phyloP scores from a whole-genome alignment of 2,797 vertebrate species.

The Lophius americanus region DNA sequence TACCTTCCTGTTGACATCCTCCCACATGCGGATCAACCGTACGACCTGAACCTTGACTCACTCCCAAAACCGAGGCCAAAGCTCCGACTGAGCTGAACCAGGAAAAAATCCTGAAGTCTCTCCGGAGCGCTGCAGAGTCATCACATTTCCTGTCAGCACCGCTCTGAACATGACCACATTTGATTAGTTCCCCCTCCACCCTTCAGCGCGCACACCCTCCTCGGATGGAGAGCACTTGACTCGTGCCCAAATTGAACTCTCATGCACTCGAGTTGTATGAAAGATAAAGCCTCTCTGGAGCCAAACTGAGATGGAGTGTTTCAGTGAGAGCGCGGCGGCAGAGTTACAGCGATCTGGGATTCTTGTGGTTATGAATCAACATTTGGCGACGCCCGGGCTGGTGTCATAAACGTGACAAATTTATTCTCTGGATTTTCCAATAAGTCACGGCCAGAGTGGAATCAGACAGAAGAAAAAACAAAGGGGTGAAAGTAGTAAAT shows the following conservation, averaged over 20 bases:
- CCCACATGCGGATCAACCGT: too few species aligned
- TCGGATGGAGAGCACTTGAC: constrained; percentile 77
- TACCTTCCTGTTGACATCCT: too few species aligned
- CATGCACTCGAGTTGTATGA: constrained; percentile 57
- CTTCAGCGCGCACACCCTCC: constrained; percentile 33
- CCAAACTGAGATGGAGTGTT: constrained; percentile 57
- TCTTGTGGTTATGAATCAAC: constrained; percentile 43
- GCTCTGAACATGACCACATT: constrained; percentile 60
- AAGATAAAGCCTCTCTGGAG: constrained; percentile 61
- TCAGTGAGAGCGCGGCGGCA: constrained; percentile 43
- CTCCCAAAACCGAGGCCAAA: constrained; percentile 20
- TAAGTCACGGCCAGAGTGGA: constrained; percentile 1
- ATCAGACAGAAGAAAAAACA: neutral
- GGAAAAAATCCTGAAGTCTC: constrained; percentile 44
- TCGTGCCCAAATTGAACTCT: constrained; percentile 72
- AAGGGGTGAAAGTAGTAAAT: neutral
- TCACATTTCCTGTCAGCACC: constrained; percentile 61
- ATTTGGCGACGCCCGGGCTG: constrained; percentile 32
- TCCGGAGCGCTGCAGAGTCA: constrained; percentile 56
- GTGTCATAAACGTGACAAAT: constrained; percentile 32
- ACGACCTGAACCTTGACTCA: constrained; percentile 6
- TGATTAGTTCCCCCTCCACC: constrained; percentile 62
- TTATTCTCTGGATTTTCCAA: constrained; percentile 11
- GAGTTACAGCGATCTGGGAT: constrained; percentile 40
- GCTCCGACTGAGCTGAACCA: constrained; percentile 16